Evolutionary conservation across 2,797 vertebrate species (phyloP).

Genomic region (Alcedo atthis): DNA sequence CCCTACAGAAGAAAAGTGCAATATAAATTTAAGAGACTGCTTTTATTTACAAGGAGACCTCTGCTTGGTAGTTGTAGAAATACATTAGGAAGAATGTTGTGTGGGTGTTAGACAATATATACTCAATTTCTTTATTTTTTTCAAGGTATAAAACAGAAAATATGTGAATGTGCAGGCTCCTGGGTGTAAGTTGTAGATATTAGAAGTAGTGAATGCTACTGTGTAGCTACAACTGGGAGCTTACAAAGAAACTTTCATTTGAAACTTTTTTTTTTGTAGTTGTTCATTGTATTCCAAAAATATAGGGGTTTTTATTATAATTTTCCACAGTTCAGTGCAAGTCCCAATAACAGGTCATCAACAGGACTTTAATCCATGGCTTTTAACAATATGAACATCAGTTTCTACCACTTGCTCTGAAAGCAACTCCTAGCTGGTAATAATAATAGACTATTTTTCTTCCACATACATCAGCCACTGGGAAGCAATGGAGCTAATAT

Average conservation of each 20-base stretch:
- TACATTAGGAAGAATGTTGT: constrained; percentile 55
- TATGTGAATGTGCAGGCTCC: constrained; percentile 30
- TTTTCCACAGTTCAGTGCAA: constrained; percentile 35
- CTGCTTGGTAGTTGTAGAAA: constrained; percentile 60
- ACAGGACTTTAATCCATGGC: constrained; percentile 1
- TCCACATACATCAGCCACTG: neutral
- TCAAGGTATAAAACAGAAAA: constrained; percentile 42
- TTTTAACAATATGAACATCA: constrained; percentile 9
- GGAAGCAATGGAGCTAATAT: neutral
- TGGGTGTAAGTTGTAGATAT: constrained; percentile 40
- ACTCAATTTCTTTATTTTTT: constrained; percentile 41
- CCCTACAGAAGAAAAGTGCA: constrained; percentile 56
- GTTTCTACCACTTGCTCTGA: neutral
- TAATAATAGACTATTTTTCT: constrained; percentile 11
- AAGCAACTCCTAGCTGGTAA: neutral
- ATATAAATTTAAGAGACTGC: constrained; percentile 64
- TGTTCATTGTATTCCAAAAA: neutral
- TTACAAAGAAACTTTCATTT: constrained; percentile 44
- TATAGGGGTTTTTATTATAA: neutral
- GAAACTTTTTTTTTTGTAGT: constrained; percentile 58
- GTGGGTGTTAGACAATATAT: constrained; percentile 44
- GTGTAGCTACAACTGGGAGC: constrained; percentile 20
- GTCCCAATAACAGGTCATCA: constrained; percentile 13
- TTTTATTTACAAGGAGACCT: constrained; percentile 64
- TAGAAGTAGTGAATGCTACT: constrained; percentile 36